These are phyloP conservation scores for Acropora tenuis DNA, from an alignment of 64 coral and sea anemone species.

Conservation along the genomic window DNA sequence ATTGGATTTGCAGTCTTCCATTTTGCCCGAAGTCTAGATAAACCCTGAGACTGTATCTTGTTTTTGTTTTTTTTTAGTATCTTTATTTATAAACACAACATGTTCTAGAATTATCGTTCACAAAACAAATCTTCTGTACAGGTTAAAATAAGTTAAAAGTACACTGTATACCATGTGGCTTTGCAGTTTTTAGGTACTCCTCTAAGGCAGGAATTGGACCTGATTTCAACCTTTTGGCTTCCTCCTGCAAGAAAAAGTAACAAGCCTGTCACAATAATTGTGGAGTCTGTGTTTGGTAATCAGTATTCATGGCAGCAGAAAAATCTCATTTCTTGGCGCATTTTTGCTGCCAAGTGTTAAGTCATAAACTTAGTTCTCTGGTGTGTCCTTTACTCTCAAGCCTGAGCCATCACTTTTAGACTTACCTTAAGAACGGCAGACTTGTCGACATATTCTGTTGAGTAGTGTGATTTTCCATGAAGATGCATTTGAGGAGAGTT, in stretches of 20 bases:
- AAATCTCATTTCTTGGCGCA: neutral
- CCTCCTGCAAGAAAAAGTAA: slow-evolving; percentile 16
- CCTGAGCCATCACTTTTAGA: too few relatives aligned
- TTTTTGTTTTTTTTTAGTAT: too few relatives aligned
- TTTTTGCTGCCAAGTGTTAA: neutral
- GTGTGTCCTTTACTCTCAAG: neutral
- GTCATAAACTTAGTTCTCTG: neutral
- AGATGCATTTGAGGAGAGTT: slow-evolving; percentile 88
- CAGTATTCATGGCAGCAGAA: too few relatives aligned
- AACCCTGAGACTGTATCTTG: too few relatives aligned
- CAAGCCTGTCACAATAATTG: neutral
- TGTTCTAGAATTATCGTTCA: neutral
- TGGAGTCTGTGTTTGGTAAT: too few relatives aligned
- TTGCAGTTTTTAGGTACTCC: slow-evolving; percentile 84
- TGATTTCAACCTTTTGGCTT: slow-evolving; percentile 53
- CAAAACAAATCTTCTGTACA: neutral
- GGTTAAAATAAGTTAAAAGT: neutral
- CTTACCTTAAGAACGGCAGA: slow-evolving; percentile 48
- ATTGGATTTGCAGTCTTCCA: too few relatives aligned
- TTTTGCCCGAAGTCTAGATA: too few relatives aligned
- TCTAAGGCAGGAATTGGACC: slow-evolving; percentile 81
- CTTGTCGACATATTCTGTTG: slow-evolving; percentile 80
- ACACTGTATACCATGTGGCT: slow-evolving; percentile 69
- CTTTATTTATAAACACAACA: too few relatives aligned
- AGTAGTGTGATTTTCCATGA: slow-evolving; percentile 76